phyloP scores from a whole-genome alignment of 2,888 invertebrate species.

The Cerastis rubricosa region DNA sequence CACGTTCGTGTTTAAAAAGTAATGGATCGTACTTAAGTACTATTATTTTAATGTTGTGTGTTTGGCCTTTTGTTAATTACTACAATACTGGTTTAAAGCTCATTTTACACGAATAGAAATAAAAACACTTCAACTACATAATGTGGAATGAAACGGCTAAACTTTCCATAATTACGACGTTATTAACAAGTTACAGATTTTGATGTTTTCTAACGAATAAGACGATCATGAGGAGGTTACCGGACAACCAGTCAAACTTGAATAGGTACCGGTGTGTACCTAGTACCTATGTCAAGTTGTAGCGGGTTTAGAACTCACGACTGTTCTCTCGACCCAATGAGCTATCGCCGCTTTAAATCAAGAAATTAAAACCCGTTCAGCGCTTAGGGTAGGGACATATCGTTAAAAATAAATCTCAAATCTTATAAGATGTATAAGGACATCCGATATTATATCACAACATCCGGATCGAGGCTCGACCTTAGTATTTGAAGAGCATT shows the following conservation, averaged over 20 bases:
- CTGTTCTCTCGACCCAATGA: background rate
- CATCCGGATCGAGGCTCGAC: conserved; percentile 20
- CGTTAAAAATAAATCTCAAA: background rate
- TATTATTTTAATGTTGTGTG: background rate
- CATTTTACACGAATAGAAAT: conserved; percentile 7
- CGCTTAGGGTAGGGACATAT: background rate
- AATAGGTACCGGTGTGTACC: background rate
- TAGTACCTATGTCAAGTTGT: background rate
- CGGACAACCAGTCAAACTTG: background rate
- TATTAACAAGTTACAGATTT: background rate
- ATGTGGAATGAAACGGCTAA: background rate
- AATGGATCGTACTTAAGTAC: background rate
- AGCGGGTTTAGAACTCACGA: background rate
- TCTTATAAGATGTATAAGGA: conserved; percentile 11
- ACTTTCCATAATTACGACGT: background rate
- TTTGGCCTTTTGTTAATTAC: conserved; percentile 17
- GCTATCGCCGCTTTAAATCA: conserved; percentile 13
- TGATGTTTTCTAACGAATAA: background rate
- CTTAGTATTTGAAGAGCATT: conserved; percentile 40
- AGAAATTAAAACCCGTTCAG: conserved; percentile 5
- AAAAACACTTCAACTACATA: background rate
- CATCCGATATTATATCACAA: conserved; percentile 18
- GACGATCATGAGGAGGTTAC: background rate
- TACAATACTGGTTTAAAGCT: background rate
- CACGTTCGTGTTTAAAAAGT: background rate